These are phyloP conservation scores for Ormyrus thymus DNA, from an alignment of 2,888 invertebrate genomes.

Conservation along the genomic window DNA sequence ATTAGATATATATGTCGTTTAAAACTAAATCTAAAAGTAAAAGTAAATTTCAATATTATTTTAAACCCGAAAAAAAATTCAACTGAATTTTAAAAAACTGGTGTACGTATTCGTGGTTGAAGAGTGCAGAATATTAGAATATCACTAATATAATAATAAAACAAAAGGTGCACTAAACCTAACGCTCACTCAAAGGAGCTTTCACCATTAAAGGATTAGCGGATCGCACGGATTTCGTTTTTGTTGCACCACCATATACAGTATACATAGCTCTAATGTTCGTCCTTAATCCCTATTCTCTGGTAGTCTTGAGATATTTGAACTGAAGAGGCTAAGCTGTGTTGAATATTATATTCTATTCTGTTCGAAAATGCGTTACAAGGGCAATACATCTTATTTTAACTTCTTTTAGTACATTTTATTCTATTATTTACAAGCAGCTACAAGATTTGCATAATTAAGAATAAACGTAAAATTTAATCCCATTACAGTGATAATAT, in stretches of 20 bases:
- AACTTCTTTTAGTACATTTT: no score
- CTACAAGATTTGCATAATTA: no score
- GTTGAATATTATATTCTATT: slow-evolving; percentile 26
- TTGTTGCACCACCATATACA: neutral
- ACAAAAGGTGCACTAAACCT: neutral
- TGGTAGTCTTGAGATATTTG: slow-evolving; percentile 1
- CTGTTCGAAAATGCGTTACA: slow-evolving; percentile 9
- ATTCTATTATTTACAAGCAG: no score
- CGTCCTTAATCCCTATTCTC: slow-evolving; percentile 3
- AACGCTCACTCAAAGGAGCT: neutral
- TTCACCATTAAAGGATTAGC: slow-evolving; percentile 22
- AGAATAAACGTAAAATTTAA: no score
- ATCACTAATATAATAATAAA: neutral
- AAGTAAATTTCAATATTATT: no score
- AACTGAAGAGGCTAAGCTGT: slow-evolving; percentile 9
- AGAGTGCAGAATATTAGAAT: no score
- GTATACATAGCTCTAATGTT: neutral
- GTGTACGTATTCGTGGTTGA: no score
- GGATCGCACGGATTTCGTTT: neutral
- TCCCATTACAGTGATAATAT: no score
- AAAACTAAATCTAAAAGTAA: no score
- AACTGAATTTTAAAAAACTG: no score
- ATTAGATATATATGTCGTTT: no score
- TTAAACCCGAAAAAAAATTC: no score
- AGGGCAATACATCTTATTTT: neutral